Base-by-base conservation (phyloP, 2,797 vertebrate genomes). In the Monodelphis domestica region DNA sequence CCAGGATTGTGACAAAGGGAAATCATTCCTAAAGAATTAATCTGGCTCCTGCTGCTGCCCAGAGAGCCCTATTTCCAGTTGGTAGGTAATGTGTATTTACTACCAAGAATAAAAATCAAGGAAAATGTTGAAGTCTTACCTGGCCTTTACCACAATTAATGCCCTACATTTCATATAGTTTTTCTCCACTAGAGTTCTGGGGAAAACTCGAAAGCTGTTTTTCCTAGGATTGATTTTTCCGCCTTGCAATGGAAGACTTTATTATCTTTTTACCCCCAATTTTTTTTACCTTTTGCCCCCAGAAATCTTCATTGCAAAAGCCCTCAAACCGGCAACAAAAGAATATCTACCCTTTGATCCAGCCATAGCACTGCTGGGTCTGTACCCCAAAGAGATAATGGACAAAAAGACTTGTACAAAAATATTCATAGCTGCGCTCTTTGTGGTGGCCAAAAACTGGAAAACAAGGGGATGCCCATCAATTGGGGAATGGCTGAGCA, bases 1-100 rank as follows among this genome's bases (percentile, higher is more conserved):
- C 95, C 94, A 92, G 92, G 33, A 54, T 63, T 94, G 88, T 97
- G 93, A 97, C 57, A 90, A 95, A 95, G 90, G 94, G 91, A 57
- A 93, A 91, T 87, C 0, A 0, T 70, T 94, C 92, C 94, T 88
- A 54, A 88, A 96, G 96, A 88, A 50, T 89, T 90, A 94, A 52
- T 63, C 94, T 91, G 90, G 70, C 88, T 63, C 54, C 91, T 55
- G 92, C 89, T 89, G 93, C 91, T 54, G 12, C n/a, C n/a, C n/a
- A 91, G 93, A 78, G 45, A 84, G 45, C 90, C 96, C 90, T 24
- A 55, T 92, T 96, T 91, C 88, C 6, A 26, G 88, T 51, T 89
- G 59, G 93, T 92, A 50, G 78, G 94, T 92, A 50, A 91, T 93
- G 90, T 93, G 95, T 54, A 0, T 26, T n/a, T 70, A 59, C 94